These are phyloP conservation scores for Cydia splendana DNA, from an alignment of 1,140 invertebrate species.

Conservation along the genomic window DNA sequence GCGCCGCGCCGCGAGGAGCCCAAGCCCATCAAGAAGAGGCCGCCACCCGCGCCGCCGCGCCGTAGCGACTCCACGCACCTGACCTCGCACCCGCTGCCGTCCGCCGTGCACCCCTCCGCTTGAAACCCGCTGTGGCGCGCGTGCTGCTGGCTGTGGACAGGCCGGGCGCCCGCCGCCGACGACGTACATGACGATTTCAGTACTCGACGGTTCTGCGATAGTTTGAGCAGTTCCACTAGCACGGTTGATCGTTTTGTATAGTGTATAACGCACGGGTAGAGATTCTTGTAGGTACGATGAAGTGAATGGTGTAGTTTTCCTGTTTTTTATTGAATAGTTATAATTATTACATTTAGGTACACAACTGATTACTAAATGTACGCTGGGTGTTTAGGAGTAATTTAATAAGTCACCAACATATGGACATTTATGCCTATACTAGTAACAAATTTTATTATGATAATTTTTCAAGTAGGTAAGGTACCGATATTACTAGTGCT, in stretches of 20 bases:
- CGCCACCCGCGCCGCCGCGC: slow-evolving; percentile 70
- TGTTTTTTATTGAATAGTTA: slow-evolving; percentile 12
- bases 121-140: slow-evolving; percentile 34
- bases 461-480: background rate
- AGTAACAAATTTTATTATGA: slow-evolving; percentile 12
- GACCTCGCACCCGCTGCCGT: slow-evolving; percentile 46
- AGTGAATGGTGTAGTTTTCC: background rate
- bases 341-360: background rate
- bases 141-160: slow-evolving; percentile 11
- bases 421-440: background rate
- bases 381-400: slow-evolving; percentile 20
- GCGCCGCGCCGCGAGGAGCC: slow-evolving; percentile 58
- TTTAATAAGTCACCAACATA: background rate
- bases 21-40: slow-evolving; percentile 65
- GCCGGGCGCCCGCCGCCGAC: background rate
- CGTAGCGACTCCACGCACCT: slow-evolving; percentile 71
- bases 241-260: background rate
- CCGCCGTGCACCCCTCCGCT: slow-evolving; percentile 45
- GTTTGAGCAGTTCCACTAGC: background rate
- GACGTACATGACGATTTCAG: background rate
- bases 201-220: background rate
- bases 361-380: slow-evolving; percentile 23
- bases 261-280: background rate
- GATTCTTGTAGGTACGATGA: background rate
- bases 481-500: background rate